Conservation (phyloP, 2,797 vertebrate species). For the Cossypha niveicapilla region DNA sequence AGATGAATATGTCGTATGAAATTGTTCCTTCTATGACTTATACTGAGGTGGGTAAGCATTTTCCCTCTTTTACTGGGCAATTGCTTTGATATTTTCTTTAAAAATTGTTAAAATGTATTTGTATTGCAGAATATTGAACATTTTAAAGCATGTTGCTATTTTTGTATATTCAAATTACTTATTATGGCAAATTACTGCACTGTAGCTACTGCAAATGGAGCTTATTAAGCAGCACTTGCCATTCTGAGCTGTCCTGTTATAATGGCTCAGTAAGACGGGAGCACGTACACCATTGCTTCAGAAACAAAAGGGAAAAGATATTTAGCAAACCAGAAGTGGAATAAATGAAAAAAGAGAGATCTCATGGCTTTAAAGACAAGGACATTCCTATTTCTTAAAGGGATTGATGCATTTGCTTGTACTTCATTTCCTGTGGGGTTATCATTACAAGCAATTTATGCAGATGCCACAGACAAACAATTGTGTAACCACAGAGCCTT, state of each 20-base stretch:
- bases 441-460: neutral
- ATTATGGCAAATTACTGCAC: neutral
- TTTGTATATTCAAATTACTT: neutral
- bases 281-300: neutral
- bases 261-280: neutral
- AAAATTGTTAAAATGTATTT: neutral
- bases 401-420: neutral
- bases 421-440: neutral
- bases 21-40: neutral
- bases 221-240: neutral
- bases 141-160: neutral
- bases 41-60: neutral
- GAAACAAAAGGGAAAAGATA: neutral
- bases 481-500: neutral
- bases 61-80: neutral
- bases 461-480: neutral
- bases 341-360: neutral
- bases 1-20: neutral
- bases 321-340: neutral
- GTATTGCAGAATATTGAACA: neutral
- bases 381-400: neutral
- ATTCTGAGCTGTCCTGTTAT: neutral
- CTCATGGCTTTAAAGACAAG: neutral
- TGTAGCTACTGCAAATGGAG: neutral
- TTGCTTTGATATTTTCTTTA: neutral